phyloP scores from a whole-genome alignment of 23 tunicate genomes.

The Halocynthia aurantium region DNA sequence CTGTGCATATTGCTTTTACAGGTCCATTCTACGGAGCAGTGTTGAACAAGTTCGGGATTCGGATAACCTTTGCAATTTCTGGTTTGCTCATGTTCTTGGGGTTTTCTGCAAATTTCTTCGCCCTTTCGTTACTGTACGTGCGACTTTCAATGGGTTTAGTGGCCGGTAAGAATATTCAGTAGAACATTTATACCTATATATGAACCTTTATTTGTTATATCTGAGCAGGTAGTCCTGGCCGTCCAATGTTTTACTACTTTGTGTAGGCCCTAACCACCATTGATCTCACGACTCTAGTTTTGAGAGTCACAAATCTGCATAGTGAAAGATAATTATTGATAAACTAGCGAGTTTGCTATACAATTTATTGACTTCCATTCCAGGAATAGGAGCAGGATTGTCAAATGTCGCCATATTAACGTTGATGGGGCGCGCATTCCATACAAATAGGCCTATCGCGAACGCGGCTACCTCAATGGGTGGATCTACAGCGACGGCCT shows the following conservation, averaged over 20 bases:
- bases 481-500: conserved; percentile 20
- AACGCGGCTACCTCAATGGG: conserved; percentile 18
- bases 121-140: background rate
- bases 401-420: conserved; percentile 19
- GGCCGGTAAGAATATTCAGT: conserved; percentile 15
- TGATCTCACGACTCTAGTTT: background rate
- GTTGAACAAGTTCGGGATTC: background rate
- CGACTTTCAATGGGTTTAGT: conserved; percentile 1
- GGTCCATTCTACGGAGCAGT: conserved; percentile 27
- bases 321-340: too few species aligned
- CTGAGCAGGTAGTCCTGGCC: too few species aligned
- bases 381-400: conserved; percentile 20
- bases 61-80: background rate
- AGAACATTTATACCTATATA: background rate
- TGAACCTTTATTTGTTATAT: too few species aligned
- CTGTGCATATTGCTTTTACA: background rate
- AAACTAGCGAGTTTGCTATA: too few species aligned
- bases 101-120: conserved; percentile 6
- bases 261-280: too few species aligned
- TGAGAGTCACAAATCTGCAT: background rate
- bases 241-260: too few species aligned
- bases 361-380: background rate
- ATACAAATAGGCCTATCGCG: conserved; percentile 20
- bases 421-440: conserved; percentile 21
- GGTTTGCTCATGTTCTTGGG: conserved; percentile 6